Base-by-base conservation (phyloP, 2,888 invertebrate genomes). In the Scaptodrosophila latifasciaeformis region DNA sequence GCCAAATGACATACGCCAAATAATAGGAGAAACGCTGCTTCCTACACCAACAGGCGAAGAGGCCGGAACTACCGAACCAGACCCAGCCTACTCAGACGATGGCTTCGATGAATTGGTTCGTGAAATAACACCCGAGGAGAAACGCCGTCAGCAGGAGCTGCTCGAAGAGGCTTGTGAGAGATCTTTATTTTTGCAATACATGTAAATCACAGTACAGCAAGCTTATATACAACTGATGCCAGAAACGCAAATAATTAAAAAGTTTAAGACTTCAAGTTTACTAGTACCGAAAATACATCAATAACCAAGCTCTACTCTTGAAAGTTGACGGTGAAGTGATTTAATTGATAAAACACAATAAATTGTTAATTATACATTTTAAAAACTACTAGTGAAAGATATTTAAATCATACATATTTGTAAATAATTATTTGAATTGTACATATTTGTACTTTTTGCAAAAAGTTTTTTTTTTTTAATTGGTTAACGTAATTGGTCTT, bases 1-100 rank as follows among this genome's bases (percentile, higher is more conserved):
- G 49, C 91, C 92, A 0, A 92, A 93, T 82, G 89, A 90, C 59
- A 90, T 95, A 47, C 87, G 94, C 49, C 84, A 89, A 1, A 91
- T 94, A 58, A 89, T 96, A 42, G 95, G 94, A 0, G 86, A 93
- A 78, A 77, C 81, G 0, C 49, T 82, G 39, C 54, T 78, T 6
- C 62, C 65, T 13, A 47, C 67, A 0, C 55, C 57, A 13, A 57
- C 54, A 40, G 54, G 63, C 2, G 61, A 65, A 13, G 58, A 62
- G 19, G 44, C 37, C 2, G 50, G 42, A 1, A 62, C 50, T 1
- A 61, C 29, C 2, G 50, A 63, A 17, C 69, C 70, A 13, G 71
- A 81, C 10, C 78, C 84, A 2, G 83, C 68, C n/a, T 70, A 85
- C 51, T 87, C 85, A 27, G 85, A 85, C 34, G 87, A 87, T 3